These are phyloP conservation scores for Diplodus sargus DNA, from an alignment of 2,797 vertebrate species.

Conservation along the genomic window DNA sequence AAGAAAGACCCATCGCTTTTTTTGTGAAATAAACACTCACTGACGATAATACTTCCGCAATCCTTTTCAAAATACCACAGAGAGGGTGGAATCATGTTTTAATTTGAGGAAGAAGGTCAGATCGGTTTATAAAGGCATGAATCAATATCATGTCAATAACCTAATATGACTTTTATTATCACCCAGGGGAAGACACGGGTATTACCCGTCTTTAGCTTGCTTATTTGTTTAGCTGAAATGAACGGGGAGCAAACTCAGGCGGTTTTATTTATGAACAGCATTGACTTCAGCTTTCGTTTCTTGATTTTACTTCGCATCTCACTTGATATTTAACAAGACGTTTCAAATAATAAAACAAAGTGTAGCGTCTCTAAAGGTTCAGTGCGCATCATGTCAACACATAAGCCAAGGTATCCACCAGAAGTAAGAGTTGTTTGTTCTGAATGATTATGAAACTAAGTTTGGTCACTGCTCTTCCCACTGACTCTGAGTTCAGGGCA, in stretches of 20 bases:
- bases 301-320: background rate
- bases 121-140: background rate
- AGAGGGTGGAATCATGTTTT: background rate
- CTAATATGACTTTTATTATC: constrained; percentile 3
- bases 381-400: background rate
- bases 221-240: background rate
- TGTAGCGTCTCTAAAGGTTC: background rate
- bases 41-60: background rate
- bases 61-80: constrained; percentile 15
- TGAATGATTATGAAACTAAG: constrained; percentile 51
- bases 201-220: background rate
- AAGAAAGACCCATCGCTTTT: background rate
- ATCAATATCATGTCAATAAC: constrained; percentile 15
- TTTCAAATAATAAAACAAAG: background rate
- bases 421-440: constrained; percentile 41
- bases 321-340: background rate
- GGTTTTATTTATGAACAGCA: background rate
- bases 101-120: constrained; percentile 43
- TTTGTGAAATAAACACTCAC: background rate
- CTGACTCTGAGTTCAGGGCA: constrained; percentile 26
- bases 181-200: background rate
- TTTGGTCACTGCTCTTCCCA: constrained; percentile 47
- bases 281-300: background rate
- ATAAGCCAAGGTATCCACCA: background rate
- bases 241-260: background rate